Base-by-base conservation (phyloP, 2,888 invertebrate species). In the Yponomeuta cagnagella region DNA sequence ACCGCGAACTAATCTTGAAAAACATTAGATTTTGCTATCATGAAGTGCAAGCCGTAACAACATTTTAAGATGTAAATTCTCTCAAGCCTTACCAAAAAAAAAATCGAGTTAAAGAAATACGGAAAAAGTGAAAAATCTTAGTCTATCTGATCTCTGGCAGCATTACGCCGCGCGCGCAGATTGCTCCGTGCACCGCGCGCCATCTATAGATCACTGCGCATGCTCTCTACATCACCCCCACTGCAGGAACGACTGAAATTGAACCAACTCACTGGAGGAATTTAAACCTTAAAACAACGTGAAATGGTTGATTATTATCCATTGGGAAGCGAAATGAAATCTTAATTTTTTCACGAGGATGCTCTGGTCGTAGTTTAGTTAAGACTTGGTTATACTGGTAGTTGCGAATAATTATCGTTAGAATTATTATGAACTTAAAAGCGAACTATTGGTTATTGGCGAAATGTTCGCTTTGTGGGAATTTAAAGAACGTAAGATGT, bases 201-300 rank as follows among this genome's bases (percentile, higher is more conserved):
- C 83, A 83, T 83, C 89, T 87, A 87, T 88, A 88, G 80, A 87
- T 89, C 86, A 88, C 84, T 84, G 82, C 78, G 82, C 85, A 82
- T 86, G 84, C 87, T 85, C 88, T 86, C 84, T 82, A 81, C 84
- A 84, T 30, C 83, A 83, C 77, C 82, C 80, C 58, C 63, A 71
- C 82, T 83, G 3, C 31, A 64, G 65, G 68, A 72, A 58, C 52
- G 52, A 15, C 52, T 58, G 52, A 58, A 15, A 58, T 58, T 12
- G 12, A 15, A 58, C 52, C 15, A 4, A 58, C 64, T 64, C 30
- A 31, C 6, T 9, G 9, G 8, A 23, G 30, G 30, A 64, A 30
- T 64, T 2, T 64, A 23, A 10, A 23, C 64, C 6, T 9, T 64
- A 64, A 30, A 30, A 10, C 31, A 10, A 64, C 23, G 10, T 30